These are phyloP conservation scores for Drosophila pandora DNA, from an alignment of 1,140 invertebrate genomes.

Conservation along the genomic window DNA sequence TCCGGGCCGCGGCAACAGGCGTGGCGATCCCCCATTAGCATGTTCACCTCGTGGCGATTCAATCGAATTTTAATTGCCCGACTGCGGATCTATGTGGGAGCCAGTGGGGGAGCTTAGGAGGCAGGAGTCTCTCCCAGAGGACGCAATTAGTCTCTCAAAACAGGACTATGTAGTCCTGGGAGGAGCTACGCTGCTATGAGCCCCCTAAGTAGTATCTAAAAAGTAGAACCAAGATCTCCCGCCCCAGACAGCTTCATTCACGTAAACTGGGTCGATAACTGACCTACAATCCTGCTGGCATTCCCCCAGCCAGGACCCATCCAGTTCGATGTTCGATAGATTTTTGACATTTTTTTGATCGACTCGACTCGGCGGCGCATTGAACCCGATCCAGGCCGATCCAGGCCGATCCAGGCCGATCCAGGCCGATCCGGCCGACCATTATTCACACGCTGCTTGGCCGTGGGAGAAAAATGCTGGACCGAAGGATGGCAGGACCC, in stretches of 20 bases:
- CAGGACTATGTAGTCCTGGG: too few species aligned
- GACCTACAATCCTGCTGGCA: slow-evolving; percentile 59
- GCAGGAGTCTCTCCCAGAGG: not conserved
- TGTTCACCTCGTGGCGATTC: slow-evolving; percentile 48
- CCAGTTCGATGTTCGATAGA: slow-evolving; percentile 55
- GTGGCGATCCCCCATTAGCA: slow-evolving; percentile 61
- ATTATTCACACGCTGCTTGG: slow-evolving; percentile 73
- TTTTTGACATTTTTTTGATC: slow-evolving; percentile 71
- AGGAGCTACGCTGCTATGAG: too few species aligned
- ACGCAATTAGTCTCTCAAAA: too few species aligned
- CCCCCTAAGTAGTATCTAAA: too few species aligned
- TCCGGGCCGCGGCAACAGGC: slow-evolving; percentile 38
- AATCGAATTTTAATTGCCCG: slow-evolving; percentile 65
- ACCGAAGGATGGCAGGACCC: not conserved
- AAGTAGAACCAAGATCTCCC: not conserved
- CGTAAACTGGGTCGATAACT: slow-evolving; percentile 76
- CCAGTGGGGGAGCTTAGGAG: not conserved
- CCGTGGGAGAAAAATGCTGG: slow-evolving; percentile 78
- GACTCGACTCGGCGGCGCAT: slow-evolving; percentile 25
- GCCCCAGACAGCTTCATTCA: slow-evolving; percentile 12
- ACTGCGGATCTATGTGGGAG: slow-evolving; percentile 17
- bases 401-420: not conserved
- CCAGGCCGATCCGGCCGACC: not conserved
- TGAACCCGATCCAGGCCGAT: slow-evolving; percentile 35
- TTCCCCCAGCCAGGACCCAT: slow-evolving; percentile 14